These are phyloP conservation scores for Sebastes baramenuke DNA, from an alignment of 2,797 vertebrate species.

Conservation along the genomic window DNA sequence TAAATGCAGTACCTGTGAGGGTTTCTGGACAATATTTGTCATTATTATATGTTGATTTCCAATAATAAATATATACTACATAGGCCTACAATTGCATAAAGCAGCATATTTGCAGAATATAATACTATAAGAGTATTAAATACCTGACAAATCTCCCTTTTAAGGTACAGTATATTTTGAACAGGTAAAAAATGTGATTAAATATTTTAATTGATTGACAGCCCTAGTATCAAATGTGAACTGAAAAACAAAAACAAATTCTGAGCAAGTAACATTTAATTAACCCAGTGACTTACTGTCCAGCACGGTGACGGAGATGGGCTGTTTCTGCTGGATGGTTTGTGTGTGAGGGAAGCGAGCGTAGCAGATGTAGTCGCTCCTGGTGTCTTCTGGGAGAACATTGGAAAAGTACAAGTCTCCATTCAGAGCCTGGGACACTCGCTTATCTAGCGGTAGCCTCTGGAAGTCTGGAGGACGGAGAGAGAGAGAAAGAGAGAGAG, in stretches of 20 bases:
- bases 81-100: too few species aligned
- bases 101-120: too few species aligned
- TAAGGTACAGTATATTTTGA: too few species aligned
- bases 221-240: background rate
- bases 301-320: slow-evolving; percentile 93
- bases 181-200: too few species aligned
- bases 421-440: slow-evolving; percentile 95
- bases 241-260: background rate
- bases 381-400: slow-evolving; percentile 88
- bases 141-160: too few species aligned
- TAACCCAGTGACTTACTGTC: slow-evolving; percentile 82
- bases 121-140: too few species aligned
- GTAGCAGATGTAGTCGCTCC: slow-evolving; percentile 97
- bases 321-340: slow-evolving; percentile 99
- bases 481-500: background rate
- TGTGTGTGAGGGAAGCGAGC: slow-evolving; percentile 97
- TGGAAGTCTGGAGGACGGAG: slow-evolving; percentile 87
- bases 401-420: slow-evolving; percentile 97
- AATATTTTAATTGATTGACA: too few species aligned
- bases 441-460: slow-evolving; percentile 88
- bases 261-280: background rate
- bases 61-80: too few species aligned
- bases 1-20: too few species aligned
- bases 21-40: too few species aligned
- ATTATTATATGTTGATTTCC: too few species aligned